phyloP scores from a whole-genome alignment of 2,888 invertebrate genomes.

The Plebejus argus region DNA sequence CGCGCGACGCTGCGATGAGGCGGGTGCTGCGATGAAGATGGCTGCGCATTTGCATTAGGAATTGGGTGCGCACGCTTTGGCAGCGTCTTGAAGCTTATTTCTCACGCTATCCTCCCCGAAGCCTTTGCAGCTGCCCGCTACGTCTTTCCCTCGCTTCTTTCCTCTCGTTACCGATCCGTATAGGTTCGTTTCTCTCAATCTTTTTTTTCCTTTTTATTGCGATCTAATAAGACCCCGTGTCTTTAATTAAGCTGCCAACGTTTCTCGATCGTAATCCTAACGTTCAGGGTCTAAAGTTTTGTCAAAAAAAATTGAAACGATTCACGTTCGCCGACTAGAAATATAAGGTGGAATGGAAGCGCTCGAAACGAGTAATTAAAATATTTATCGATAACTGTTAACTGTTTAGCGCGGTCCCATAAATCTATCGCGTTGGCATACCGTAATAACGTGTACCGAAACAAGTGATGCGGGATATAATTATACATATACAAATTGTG shows the following conservation, averaged over 20 bases:
- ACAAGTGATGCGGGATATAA: slow-evolving; percentile 59
- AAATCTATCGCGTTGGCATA: slow-evolving; percentile 53
- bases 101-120: slow-evolving; percentile 66
- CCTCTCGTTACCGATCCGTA: slow-evolving; percentile 22
- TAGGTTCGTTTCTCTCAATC: slow-evolving; percentile 22
- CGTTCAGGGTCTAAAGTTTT: slow-evolving; percentile 23
- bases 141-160: slow-evolving; percentile 37
- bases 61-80: slow-evolving; percentile 75
- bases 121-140: slow-evolving; percentile 49
- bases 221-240: slow-evolving; percentile 39
- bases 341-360: slow-evolving; percentile 5
- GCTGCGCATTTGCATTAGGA: slow-evolving; percentile 72
- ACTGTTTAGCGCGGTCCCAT: slow-evolving; percentile 56
- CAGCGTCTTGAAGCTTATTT: slow-evolving; percentile 64
- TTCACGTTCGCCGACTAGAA: neutral
- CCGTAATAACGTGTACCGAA: slow-evolving; percentile 52
- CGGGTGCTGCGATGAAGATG: slow-evolving; percentile 53
- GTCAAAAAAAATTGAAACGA: neutral
- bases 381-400: slow-evolving; percentile 52
- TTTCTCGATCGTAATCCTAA: slow-evolving; percentile 31
- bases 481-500: slow-evolving; percentile 59
- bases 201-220: slow-evolving; percentile 38
- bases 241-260: slow-evolving; percentile 40
- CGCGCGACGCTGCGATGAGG: slow-evolving; percentile 48
- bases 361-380: slow-evolving; percentile 43